Evolutionary conservation across 2,797 vertebrate genomes (phyloP).

Genomic region (Anguilla marmorata): DNA sequence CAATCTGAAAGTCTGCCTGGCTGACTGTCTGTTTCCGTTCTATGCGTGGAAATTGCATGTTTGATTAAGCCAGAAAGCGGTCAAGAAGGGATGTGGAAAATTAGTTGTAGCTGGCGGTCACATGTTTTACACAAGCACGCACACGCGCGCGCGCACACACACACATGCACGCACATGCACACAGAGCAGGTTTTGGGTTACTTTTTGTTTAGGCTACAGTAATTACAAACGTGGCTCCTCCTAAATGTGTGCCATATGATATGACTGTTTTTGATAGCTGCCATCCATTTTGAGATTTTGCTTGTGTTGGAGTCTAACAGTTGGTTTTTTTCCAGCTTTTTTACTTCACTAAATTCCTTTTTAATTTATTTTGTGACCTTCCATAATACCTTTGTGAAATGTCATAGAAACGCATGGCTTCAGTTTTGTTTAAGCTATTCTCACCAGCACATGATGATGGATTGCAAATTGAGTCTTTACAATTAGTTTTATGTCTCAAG

Average conservation of each 20-base stretch:
- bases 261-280: slow-evolving; percentile 38
- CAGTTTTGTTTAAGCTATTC: not conserved
- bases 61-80: slow-evolving; percentile 58
- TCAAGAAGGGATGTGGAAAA: slow-evolving; percentile 52
- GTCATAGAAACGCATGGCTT: not conserved
- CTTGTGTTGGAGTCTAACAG: not conserved
- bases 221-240: slow-evolving; percentile 43
- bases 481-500: not conserved
- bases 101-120: slow-evolving; percentile 38
- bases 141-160: no score
- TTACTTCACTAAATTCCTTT: not conserved
- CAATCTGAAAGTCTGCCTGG: slow-evolving; percentile 53
- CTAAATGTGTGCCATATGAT: slow-evolving; percentile 46
- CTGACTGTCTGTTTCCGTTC: slow-evolving; percentile 70
- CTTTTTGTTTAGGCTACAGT: slow-evolving; percentile 22
- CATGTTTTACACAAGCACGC: not conserved
- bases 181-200: no score
- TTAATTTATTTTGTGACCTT: not conserved
- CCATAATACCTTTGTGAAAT: not conserved
- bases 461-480: not conserved
- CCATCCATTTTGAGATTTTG: not conserved
- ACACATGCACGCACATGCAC: no score
- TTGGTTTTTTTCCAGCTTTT: not conserved
- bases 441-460: not conserved
- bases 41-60: slow-evolving; percentile 74